These are phyloP conservation scores for Microtus pennsylvanicus DNA, from an alignment of 2,113 vertebrate genomes.

Conservation along the genomic window DNA sequence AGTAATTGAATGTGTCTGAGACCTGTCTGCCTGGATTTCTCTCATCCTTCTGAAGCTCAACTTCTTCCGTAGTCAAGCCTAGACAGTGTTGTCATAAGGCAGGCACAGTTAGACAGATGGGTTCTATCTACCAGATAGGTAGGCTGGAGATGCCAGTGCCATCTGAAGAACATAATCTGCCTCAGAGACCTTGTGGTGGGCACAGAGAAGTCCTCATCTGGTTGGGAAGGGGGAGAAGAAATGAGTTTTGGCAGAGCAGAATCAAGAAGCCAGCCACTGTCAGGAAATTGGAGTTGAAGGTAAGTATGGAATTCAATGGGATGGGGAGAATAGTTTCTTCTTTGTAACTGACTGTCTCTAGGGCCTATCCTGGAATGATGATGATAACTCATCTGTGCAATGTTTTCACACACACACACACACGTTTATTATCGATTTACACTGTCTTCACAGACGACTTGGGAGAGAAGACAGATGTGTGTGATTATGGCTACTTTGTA, in stretches of 20 bases:
- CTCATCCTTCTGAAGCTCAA: background rate
- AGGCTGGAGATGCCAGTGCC: background rate
- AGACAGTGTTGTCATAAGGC: background rate
- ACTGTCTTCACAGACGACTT: background rate
- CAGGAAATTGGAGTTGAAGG: background rate
- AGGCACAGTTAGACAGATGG: conserved; percentile 6
- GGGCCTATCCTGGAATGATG: background rate
- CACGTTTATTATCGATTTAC: background rate
- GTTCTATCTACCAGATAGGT: conserved; percentile 29
- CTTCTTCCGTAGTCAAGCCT: background rate
- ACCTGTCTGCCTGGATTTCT: background rate
- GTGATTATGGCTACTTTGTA: background rate
- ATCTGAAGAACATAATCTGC: background rate
- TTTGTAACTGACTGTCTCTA: background rate
- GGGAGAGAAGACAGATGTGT: background rate
- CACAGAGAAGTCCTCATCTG: background rate
- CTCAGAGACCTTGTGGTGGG: background rate
- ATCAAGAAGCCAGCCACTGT: background rate
- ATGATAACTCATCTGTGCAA: background rate
- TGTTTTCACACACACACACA: background rate
- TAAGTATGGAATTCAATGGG: background rate
- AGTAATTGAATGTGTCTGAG: background rate
- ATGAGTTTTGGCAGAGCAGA: background rate
- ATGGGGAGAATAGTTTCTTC: background rate
- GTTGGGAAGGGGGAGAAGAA: background rate